Base-by-base conservation (phyloP, 1,140 invertebrate genomes). In the Sycophaga agraensis region DNA sequence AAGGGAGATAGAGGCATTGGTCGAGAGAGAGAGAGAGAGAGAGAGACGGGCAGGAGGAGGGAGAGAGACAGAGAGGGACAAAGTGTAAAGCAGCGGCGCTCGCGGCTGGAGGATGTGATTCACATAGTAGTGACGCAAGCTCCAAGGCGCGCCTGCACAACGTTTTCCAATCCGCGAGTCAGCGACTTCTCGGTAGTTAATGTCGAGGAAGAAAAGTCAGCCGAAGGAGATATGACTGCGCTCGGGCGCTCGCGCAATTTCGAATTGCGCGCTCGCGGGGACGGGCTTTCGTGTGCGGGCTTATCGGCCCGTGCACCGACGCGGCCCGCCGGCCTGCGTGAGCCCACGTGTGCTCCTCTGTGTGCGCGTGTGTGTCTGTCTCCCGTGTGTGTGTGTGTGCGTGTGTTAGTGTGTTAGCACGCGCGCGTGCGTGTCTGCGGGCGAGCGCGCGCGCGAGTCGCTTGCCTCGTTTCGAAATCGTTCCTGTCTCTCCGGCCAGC, bases 41-140 rank as follows among this genome's bases (percentile, higher is more conserved):
- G n/a, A n/a, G n/a, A n/a, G n/a, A n/a, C n/a, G n/a, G n/a, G n/a
- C n/a, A n/a, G n/a, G n/a, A n/a, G n/a, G n/a, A n/a, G n/a, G n/a
- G n/a, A n/a, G n/a, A n/a, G n/a, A n/a, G n/a, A n/a, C n/a, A n/a
- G n/a, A n/a, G n/a, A n/a, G n/a, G n/a, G n/a, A n/a, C n/a, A n/a
- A n/a, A n/a, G n/a, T n/a, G n/a, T n/a, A n/a, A n/a, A 49, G 21
- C 8, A 3, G 12, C 16, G 16, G n/a, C 17, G n/a, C 46, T 31
- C 31, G 22, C 56, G 9, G 8, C 26, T 22, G 28, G 28, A 70
- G 67, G 50, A 69, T 59, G 66, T 72, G 72, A 76, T 74, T 76
- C 73, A 73, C 65, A 60, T 66, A 48, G n/a, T n/a, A n/a, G 65
- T 75, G 72, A 75, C 70, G 72, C 73, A 74, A 73, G 70, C 66